These are phyloP conservation scores for Helarctos malayanus DNA, from an alignment of 2,797 vertebrate genomes.

Conservation along the genomic window DNA sequence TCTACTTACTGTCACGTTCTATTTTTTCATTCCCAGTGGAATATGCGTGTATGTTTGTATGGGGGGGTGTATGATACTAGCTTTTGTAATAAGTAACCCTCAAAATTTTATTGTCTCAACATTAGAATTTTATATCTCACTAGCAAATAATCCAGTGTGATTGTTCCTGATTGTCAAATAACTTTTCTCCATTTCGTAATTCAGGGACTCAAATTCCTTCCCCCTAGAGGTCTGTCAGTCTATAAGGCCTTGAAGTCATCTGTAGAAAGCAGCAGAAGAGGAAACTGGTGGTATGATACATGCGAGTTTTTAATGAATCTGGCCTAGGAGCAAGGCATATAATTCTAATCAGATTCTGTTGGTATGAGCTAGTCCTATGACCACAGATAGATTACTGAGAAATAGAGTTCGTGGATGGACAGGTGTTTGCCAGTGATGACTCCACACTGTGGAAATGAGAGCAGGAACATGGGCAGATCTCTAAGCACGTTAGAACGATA, in stretches of 20 bases:
- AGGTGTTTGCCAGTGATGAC: background rate
- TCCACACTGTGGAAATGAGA: background rate
- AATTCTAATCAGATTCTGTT: background rate
- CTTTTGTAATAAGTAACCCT: background rate
- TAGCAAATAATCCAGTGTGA: background rate
- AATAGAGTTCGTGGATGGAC: background rate
- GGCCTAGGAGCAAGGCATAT: background rate
- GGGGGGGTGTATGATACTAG: background rate
- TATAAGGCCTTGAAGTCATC: background rate
- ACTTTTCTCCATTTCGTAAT: background rate
- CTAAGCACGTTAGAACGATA: background rate
- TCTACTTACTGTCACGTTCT: background rate
- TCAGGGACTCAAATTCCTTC: background rate
- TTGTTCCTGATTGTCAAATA: background rate
- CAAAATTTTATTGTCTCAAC: background rate
- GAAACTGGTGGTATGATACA: background rate
- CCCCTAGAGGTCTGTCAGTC: background rate
- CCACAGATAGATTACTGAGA: background rate
- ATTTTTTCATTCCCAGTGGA: background rate
- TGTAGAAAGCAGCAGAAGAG: background rate
- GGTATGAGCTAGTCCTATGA: background rate
- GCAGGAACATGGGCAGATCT: background rate
- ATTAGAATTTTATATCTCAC: background rate
- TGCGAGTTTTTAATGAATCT: background rate
- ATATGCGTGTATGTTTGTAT: background rate